Evolutionary conservation across 2,113 vertebrate genomes (phyloP).

Genomic region (Gnathonemus echidnorhynchus): DNA sequence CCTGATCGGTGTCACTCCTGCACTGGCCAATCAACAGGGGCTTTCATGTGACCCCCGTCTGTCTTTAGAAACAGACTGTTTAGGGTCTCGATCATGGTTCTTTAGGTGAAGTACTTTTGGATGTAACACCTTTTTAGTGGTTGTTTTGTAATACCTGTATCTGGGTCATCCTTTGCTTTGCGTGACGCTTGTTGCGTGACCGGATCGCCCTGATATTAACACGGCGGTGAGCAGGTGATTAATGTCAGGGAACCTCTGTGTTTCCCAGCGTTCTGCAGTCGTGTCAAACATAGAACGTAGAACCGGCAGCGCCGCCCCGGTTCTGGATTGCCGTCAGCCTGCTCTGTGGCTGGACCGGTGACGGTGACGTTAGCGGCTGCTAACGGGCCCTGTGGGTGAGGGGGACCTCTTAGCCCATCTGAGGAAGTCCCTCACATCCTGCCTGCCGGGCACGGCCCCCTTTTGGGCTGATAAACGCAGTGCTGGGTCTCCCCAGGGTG

Average conservation of each 20-base stretch:
- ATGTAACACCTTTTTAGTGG: neutral
- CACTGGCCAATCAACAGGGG: neutral
- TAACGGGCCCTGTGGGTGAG: neutral
- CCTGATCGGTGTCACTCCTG: neutral
- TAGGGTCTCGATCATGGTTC: neutral
- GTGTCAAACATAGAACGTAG: neutral
- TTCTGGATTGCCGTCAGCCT: neutral
- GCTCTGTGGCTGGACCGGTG: neutral
- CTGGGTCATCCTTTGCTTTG: neutral
- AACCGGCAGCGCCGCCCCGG: neutral
- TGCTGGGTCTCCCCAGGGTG: slow-evolving; percentile 18
- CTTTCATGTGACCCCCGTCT: neutral
- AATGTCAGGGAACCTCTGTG: neutral
- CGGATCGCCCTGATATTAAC: neutral
- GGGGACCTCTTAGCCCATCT: slow-evolving; percentile 4
- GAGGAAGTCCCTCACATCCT: slow-evolving; percentile 62
- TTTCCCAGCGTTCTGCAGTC: neutral
- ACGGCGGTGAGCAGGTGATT: neutral
- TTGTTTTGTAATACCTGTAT: neutral
- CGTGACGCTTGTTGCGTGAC: neutral
- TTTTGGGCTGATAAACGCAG: slow-evolving; percentile 41
- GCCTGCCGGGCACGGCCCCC: slow-evolving; percentile 43
- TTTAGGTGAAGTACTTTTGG: neutral
- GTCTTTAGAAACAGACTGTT: neutral
- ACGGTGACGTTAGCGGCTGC: neutral